Evolutionary conservation across 2,113 vertebrate species (phyloP).

Genomic region (Osmerus eperlanus): DNA sequence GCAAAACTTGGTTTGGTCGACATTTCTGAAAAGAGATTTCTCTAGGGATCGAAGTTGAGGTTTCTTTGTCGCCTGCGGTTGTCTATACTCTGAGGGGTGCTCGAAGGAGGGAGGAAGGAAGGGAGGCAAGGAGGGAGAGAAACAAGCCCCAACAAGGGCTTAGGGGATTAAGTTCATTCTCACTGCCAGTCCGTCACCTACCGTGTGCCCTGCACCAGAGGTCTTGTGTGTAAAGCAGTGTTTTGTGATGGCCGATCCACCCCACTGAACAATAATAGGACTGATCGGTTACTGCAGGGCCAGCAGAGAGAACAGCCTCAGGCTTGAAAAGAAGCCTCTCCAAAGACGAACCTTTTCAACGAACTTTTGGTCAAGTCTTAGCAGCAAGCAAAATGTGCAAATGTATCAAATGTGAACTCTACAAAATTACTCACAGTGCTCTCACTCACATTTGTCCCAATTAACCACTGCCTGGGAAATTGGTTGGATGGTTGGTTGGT

Average conservation of each 20-base stretch:
- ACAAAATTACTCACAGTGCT: not conserved
- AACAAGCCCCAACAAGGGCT: slow-evolving; percentile 64
- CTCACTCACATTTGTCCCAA: not conserved
- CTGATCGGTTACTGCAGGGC: slow-evolving; percentile 36
- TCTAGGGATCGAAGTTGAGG: slow-evolving; percentile 2
- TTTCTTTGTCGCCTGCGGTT: not conserved
- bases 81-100: not conserved
- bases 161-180: slow-evolving; percentile 73
- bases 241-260: slow-evolving; percentile 53
- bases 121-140: slow-evolving; percentile 1
- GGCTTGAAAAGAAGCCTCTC: slow-evolving; percentile 31
- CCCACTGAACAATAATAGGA: slow-evolving; percentile 55
- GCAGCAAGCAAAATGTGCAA: not conserved
- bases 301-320: slow-evolving; percentile 52
- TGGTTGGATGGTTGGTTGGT: no score
- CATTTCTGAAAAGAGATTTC: not conserved
- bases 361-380: slow-evolving; percentile 28
- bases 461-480: no score
- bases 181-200: slow-evolving; percentile 62
- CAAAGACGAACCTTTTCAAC: slow-evolving; percentile 40
- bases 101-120: not conserved
- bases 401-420: no score
- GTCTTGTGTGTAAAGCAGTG: slow-evolving; percentile 51
- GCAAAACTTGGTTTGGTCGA: not conserved
- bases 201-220: slow-evolving; percentile 49